phyloP scores from a whole-genome alignment of 2,888 invertebrate species.

The Drosophila merina region DNA sequence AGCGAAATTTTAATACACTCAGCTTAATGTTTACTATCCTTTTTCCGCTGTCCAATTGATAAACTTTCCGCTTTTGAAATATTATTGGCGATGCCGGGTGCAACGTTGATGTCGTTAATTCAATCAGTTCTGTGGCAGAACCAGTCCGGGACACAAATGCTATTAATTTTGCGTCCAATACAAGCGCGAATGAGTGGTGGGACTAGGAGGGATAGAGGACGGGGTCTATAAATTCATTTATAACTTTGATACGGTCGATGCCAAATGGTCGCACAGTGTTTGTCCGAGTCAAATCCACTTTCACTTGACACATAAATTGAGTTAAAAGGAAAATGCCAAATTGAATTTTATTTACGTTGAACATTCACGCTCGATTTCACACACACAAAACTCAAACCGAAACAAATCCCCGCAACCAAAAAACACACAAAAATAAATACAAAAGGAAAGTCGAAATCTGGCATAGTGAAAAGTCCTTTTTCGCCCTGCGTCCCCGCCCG shows the following conservation, averaged over 20 bases:
- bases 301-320: slow-evolving; percentile 66
- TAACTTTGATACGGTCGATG: slow-evolving; percentile 54
- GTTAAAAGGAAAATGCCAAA: slow-evolving; percentile 66
- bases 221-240: slow-evolving; percentile 64
- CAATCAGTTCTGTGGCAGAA: slow-evolving; percentile 44
- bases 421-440: slow-evolving; percentile 8
- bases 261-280: slow-evolving; percentile 41
- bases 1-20: slow-evolving; percentile 17
- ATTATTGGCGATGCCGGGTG: slow-evolving; percentile 7
- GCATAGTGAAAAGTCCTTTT: slow-evolving; percentile 19
- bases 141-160: slow-evolving; percentile 41
- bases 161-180: slow-evolving; percentile 48
- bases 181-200: not conserved
- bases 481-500: not conserved
- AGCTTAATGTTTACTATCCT: not conserved
- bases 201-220: not conserved
- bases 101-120: slow-evolving; percentile 50
- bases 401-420: slow-evolving; percentile 28
- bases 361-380: slow-evolving; percentile 60
- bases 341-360: slow-evolving; percentile 65
- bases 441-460: slow-evolving; percentile 24
- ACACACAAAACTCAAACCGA: slow-evolving; percentile 22
- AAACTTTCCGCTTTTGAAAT: slow-evolving; percentile 1
- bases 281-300: slow-evolving; percentile 61
- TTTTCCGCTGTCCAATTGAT: not conserved